Evolutionary conservation across 2,113 vertebrate genomes (phyloP).

Genomic region (Pterocles gutturalis): DNA sequence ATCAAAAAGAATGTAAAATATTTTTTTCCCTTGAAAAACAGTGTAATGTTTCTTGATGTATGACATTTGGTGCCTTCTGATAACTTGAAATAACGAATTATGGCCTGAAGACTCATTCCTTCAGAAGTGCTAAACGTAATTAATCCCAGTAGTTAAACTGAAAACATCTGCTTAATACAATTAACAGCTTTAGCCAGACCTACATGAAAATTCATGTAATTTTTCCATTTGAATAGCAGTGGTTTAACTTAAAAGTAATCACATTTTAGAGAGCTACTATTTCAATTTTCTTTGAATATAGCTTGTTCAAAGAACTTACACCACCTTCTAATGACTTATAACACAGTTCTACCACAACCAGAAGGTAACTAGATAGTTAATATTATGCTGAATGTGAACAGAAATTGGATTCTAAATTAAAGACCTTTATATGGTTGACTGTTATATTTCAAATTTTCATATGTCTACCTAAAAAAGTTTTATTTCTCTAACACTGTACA

Average conservation of each 20-base stretch:
- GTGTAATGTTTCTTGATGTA: not conserved
- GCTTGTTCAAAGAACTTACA: not conserved
- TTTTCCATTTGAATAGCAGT: not conserved
- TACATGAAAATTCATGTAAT: not conserved
- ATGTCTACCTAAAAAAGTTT: not conserved
- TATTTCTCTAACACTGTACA: not conserved
- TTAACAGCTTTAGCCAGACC: not conserved
- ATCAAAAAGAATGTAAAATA: not conserved
- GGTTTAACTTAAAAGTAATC: slow-evolving; percentile 2
- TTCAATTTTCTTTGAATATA: not conserved
- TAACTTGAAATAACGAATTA: not conserved
- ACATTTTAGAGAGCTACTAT: not conserved
- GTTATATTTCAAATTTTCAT: not conserved
- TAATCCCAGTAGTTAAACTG: not conserved
- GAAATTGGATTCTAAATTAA: slow-evolving; percentile 17
- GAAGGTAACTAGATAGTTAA: not conserved
- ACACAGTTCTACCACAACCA: not conserved
- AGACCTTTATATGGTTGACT: not conserved
- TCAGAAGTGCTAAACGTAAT: not conserved
- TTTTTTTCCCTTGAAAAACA: not conserved
- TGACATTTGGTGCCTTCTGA: not conserved
- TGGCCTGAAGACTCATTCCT: not conserved
- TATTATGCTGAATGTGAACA: not conserved
- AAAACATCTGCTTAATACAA: slow-evolving; percentile 3
- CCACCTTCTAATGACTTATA: not conserved